Conservation (phyloP, 2,797 vertebrate genomes). For the Malacoctenus gilli region DNA sequence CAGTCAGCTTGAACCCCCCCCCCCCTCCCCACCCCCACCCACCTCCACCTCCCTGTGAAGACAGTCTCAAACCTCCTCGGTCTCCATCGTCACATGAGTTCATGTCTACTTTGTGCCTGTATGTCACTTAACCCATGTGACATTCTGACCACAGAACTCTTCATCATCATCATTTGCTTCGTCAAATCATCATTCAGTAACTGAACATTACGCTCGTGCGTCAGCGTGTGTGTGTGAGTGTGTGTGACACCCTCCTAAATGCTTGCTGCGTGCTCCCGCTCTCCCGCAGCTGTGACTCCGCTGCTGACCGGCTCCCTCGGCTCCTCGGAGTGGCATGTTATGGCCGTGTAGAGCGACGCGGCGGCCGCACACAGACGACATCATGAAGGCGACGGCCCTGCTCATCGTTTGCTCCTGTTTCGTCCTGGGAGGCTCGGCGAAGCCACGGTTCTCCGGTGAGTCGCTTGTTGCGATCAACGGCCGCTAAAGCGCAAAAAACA, state of each 20-base stretch:
- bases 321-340: constrained; percentile 44
- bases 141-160: not conserved
- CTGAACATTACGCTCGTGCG: constrained; percentile 30
- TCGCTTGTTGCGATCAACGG: constrained; percentile 17
- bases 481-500: not conserved
- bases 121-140: too few relatives aligned
- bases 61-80: too few relatives aligned
- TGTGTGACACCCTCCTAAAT: constrained; percentile 45
- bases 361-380: constrained; percentile 47
- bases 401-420: constrained; percentile 66
- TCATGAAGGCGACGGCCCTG: constrained; percentile 67
- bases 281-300: constrained; percentile 41
- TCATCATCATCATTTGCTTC: constrained; percentile 6
- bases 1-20: too few relatives aligned
- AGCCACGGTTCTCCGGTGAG: constrained; percentile 78
- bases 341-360: constrained; percentile 27
- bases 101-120: too few relatives aligned
- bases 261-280: constrained; percentile 16
- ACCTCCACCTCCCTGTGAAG: too few relatives aligned
- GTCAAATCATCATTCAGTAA: constrained; percentile 21
- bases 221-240: constrained; percentile 6
- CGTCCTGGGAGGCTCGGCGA: constrained; percentile 41
- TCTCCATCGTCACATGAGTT: too few relatives aligned
- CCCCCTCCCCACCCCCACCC: too few relatives aligned
- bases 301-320: constrained; percentile 24